A percentile compares a stretch with the other conserved stretches of the same genome.
phyloP scores from a whole-genome alignment of 2,888 invertebrate genomes.

The Ormia ochracea region DNA sequence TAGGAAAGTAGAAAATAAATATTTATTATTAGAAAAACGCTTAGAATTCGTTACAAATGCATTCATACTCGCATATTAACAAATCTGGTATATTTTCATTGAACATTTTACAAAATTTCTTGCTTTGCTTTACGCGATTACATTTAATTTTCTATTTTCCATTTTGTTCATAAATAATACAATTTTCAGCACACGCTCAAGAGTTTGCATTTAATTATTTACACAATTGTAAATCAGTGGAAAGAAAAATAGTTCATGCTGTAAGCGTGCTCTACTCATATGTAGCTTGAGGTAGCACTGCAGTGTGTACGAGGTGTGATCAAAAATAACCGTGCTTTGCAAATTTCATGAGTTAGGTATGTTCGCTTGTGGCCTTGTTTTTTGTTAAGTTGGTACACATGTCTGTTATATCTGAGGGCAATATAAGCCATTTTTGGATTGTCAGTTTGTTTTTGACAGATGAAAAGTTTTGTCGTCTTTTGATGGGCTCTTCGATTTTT shows the following conservation, averaged over 20 bases:
- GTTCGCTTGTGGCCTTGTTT: too few relatives aligned
- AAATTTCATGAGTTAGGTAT: too few relatives aligned
- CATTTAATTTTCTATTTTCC: slow-evolving; percentile 10
- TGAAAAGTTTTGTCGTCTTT: too few relatives aligned
- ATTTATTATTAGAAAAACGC: slow-evolving; percentile 2
- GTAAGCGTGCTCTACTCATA: too few relatives aligned
- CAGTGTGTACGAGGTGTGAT: too few relatives aligned
- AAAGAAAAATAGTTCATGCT: slow-evolving; percentile 18
- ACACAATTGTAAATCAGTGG: slow-evolving; percentile 27
- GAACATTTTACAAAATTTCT: slow-evolving; percentile 16
- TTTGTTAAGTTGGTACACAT: too few relatives aligned
- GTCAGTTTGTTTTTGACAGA: too few relatives aligned
- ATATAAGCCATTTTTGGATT: too few relatives aligned
- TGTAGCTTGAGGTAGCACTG: too few relatives aligned
- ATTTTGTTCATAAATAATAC: slow-evolving; percentile 55
- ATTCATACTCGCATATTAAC: neutral
- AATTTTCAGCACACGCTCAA: slow-evolving; percentile 34
- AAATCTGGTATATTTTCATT: slow-evolving; percentile 24
- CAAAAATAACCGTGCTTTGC: too few relatives aligned
- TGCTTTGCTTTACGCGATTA: slow-evolving; percentile 5
- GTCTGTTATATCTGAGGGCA: too few relatives aligned
- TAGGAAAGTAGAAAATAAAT: neutral
- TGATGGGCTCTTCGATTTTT: too few relatives aligned
- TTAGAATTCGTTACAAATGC: neutral
- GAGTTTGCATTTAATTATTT: slow-evolving; percentile 42